Conservation (phyloP, 2,888 invertebrate species). For the Synergus umbraculus region DNA sequence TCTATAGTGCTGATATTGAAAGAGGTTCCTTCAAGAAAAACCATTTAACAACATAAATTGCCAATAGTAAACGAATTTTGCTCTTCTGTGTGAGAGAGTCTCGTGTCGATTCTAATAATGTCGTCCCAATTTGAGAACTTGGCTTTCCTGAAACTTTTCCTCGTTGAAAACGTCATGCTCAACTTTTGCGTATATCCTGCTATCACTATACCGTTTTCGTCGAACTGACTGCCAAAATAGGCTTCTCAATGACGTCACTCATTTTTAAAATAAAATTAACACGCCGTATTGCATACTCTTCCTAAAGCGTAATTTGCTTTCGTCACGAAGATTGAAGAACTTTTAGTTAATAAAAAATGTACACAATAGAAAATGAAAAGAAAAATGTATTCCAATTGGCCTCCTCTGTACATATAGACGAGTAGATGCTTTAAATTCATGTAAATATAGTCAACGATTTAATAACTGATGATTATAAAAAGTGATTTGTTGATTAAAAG, state of each 20-base stretch:
- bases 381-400: no score
- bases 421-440: background rate
- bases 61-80: no score
- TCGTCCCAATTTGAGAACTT: slow-evolving; percentile 10
- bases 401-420: background rate
- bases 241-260: slow-evolving; percentile 35
- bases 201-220: slow-evolving; percentile 20
- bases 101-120: slow-evolving; percentile 2
- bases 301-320: slow-evolving; percentile 9
- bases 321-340: background rate
- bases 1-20: slow-evolving; percentile 6
- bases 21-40: background rate
- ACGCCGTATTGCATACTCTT: slow-evolving; percentile 14
- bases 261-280: slow-evolving; percentile 30
- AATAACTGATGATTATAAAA: background rate
- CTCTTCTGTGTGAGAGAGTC: background rate
- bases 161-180: slow-evolving; percentile 24
- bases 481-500: background rate
- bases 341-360: background rate
- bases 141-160: slow-evolving; percentile 14
- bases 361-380: no score
- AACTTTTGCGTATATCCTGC: slow-evolving; percentile 33
- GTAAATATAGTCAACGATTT: background rate
- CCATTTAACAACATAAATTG: no score
- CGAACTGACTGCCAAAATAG: slow-evolving; percentile 29